A percentile compares a stretch with the other conserved stretches of the same genome.
Conservation (phyloP, 1,140 invertebrate species). For the Palaemon carinicauda region DNA sequence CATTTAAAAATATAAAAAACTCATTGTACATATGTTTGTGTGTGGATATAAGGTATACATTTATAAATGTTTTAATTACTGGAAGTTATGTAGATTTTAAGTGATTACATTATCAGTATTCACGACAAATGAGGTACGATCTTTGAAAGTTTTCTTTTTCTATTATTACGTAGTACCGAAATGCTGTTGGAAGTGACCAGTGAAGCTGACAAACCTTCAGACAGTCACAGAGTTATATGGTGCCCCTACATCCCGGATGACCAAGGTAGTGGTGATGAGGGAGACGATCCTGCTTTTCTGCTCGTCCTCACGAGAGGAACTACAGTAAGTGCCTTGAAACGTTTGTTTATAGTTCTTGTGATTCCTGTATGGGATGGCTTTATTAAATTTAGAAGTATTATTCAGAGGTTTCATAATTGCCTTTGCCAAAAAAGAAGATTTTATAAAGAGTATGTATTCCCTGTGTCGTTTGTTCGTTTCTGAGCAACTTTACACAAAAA, state of each 20-base stretch:
- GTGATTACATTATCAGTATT: background rate
- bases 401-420: background rate
- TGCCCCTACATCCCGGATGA: slow-evolving; percentile 86
- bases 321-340: slow-evolving; percentile 68
- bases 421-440: background rate
- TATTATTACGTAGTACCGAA: background rate
- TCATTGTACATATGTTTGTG: too few species aligned
- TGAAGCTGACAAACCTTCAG: slow-evolving; percentile 59
- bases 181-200: slow-evolving; percentile 59
- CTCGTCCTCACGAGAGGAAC: slow-evolving; percentile 82
- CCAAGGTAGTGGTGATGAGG: slow-evolving; percentile 64
- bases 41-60: too few species aligned
- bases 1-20: too few species aligned
- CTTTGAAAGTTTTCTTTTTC: background rate
- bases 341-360: background rate
- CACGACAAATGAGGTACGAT: background rate
- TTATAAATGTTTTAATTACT: too few species aligned
- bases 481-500: too few species aligned
- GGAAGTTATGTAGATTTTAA: background rate
- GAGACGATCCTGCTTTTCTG: slow-evolving; percentile 72
- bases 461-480: too few species aligned
- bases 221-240: slow-evolving; percentile 80
- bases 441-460: too few species aligned
- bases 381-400: too few species aligned
- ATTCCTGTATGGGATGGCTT: too few species aligned